Evolutionary conservation across 2,888 invertebrate genomes (phyloP), one percentile per base, ranked within the genome.

Genomic region (Mamestra brassicae): DNA sequence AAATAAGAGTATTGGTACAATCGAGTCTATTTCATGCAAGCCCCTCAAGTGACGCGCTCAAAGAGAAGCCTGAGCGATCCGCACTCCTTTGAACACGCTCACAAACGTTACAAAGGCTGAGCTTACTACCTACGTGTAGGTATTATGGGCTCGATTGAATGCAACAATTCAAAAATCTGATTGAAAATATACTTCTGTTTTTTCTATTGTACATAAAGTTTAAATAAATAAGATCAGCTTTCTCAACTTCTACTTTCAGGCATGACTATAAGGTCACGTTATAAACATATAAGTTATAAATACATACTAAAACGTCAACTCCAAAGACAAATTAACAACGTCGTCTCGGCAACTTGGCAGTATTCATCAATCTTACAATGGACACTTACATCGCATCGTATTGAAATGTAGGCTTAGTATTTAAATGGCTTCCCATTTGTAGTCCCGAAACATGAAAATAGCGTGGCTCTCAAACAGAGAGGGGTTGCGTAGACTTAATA

Each of bases 341-440:
- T 66, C 74, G 67, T 69, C 64, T 64, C 38, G 68, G 64, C 74
- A 89, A 87, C 64, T 64, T 38, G 68, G 64, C 74, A 89, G 86
- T 88, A 88, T 79, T 89, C 83, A 89, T 86, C 86, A 88, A 87
- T 88, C 84, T 85, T 76, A 83, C 86, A 86, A 89, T 88, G 90
- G 91, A 91, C 91, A 92, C 89, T 93, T 93, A 93, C 92, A 92
- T 91, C 87, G 87, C 91, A 90, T 90, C 90, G 93, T 93, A 96
- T 96, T 96, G 95, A 96, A 96, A 95, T 92, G 95, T 94, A 93
- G 94, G 94, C 94, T 93, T 93, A 94, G 96, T 95, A 96, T 96
- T 96, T 96, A 97, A 96, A 97, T 97, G 96, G 95, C 94, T 94
- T 95, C 94, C 95, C 96, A 96, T 97, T 97, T 97, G 96, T 96